Evolutionary conservation across 1,140 invertebrate species (phyloP).

Genomic region (Polypedilum pembai): DNA sequence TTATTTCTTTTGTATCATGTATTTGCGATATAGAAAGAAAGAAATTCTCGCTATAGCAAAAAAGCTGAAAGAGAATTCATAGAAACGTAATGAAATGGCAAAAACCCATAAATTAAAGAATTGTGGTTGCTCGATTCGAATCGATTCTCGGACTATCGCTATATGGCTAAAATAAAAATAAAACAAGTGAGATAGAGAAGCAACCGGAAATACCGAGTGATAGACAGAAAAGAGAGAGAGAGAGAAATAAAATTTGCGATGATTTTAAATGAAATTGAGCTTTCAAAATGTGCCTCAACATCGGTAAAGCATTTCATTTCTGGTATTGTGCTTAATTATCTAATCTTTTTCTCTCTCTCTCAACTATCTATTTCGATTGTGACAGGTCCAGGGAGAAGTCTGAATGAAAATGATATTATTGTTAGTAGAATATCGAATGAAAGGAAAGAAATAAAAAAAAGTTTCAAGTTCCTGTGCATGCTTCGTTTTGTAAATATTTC

Average conservation of each 20-base stretch:
- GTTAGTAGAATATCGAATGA: too few relatives aligned
- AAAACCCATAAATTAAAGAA: conserved; percentile 12
- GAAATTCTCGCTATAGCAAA: too few relatives aligned
- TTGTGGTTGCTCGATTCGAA: background rate
- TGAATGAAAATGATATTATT: background rate
- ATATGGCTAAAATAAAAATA: background rate
- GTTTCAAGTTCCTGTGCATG: too few relatives aligned
- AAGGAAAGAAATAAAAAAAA: too few relatives aligned
- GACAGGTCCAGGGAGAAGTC: background rate
- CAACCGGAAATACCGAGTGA: background rate
- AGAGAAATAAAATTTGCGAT: conserved; percentile 5
- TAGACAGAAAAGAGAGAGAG: background rate
- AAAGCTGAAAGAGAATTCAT: background rate
- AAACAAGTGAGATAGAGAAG: background rate
- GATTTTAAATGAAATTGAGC: background rate
- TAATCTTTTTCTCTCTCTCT: conserved; percentile 1
- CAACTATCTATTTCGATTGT: too few relatives aligned
- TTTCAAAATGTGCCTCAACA: background rate
- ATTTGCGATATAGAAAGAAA: too few relatives aligned
- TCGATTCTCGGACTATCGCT: background rate
- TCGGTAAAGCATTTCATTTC: background rate
- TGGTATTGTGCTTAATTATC: background rate
- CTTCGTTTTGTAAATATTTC: too few relatives aligned
- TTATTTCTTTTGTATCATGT: too few relatives aligned
- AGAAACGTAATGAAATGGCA: conserved; percentile 4